A percentile compares a stretch with the other conserved stretches of the same genome.
Conservation (phyloP, 2,113 vertebrate genomes). For the Irena cyanogastra region DNA sequence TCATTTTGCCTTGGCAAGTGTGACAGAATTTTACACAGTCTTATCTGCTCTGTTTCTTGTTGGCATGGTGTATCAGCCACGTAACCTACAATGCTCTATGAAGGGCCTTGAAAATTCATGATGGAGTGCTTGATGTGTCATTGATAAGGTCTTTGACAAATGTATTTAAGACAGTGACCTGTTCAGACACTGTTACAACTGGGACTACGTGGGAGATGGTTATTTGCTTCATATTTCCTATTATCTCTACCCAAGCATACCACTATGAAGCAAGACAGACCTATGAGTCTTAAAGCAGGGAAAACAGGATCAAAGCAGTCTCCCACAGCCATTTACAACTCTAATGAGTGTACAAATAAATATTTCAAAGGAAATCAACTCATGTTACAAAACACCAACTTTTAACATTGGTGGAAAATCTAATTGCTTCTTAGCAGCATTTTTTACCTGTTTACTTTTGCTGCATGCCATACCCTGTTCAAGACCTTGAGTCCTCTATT, state of each 20-base stretch:
- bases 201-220: accelerated
- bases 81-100: not conserved
- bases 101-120: not conserved
- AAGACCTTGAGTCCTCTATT: not conserved
- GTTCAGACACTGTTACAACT: not conserved
- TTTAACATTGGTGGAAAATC: not conserved
- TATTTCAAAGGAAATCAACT: not conserved
- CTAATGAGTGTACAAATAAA: not conserved
- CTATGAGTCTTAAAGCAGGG: not conserved
- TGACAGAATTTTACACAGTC: not conserved
- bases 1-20: not conserved
- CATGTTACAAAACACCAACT: not conserved
- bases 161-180: not conserved
- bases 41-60: not conserved
- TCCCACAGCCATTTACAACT: not conserved
- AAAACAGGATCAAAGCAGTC: not conserved
- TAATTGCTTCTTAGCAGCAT: not conserved
- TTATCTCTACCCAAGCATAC: not conserved
- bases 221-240: not conserved
- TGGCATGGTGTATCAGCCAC: not conserved
- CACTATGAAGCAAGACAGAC: not conserved
- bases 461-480: accelerated
- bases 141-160: not conserved
- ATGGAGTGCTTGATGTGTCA: not conserved
- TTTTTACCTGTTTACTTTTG: not conserved